Base-by-base conservation (phyloP, 2,797 vertebrate species). In the Sparidentex hasta region DNA sequence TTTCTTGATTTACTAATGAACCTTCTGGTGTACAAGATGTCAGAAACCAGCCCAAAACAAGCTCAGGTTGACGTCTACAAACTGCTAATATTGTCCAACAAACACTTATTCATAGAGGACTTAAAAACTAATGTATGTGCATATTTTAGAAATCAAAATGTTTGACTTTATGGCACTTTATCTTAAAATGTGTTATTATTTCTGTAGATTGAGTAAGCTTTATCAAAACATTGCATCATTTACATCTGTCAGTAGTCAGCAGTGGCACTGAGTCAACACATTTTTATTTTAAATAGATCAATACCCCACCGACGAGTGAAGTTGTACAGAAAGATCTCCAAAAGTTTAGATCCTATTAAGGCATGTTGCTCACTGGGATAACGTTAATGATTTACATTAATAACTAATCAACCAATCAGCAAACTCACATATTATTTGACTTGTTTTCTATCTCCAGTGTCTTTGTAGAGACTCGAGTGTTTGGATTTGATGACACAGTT, bases 261-360 rank as follows among this genome's bases (percentile, higher is more conserved):
- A 21, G 5, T 23, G 14, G 3, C 25, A 7, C 27, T 50, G 3
- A 27, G 55, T 3, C 23, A 11, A 13, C 23, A 50, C 3, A 7
- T 54, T 44, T 61, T 51, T 27, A 17, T 61, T 11, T 80, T 63
- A 51, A 21, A 58, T 54, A 59, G 43, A 71, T 55, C 13, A 11
- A 62, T 52, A n/a, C 14, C 11, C 12, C 43, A 12, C 46, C 62
- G n/a, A 64, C 18, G 7, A 47, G 52, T 11, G 3, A 29, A 29
- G 43, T 44, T 4, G 11, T 44, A 44, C 12, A 44, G 43, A 44
- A 4, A 13, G 43, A 43, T 27, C 11, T 46, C 1, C 12, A 54
- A 65, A 67, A 33, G 41, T 17, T 3, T 57, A 21, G 21, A 41
- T 25, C 18, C 66, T 43, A 57, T 47, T n/a, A n/a, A 46, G 55